Percentiles rank a stretch among this genome's conserved stretches.
Conservation (phyloP, 2,113 vertebrate genomes). For the Regulus satrapa region DNA sequence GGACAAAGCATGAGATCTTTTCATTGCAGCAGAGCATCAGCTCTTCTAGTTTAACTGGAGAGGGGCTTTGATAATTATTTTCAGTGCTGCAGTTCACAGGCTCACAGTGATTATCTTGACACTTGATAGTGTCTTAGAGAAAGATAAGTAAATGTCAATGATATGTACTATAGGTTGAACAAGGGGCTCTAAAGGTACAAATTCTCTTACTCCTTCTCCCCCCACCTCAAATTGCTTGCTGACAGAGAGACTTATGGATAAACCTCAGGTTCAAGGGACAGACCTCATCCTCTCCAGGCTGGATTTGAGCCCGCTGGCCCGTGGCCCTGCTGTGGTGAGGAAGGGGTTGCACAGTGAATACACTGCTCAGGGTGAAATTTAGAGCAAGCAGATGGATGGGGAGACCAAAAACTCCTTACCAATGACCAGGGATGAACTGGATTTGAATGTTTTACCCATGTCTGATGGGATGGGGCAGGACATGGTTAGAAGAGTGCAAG, state of each 20-base stretch:
- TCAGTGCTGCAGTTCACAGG: neutral
- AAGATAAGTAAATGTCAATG: neutral
- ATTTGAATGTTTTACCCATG: neutral
- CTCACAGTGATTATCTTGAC: neutral
- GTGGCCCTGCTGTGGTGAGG: neutral
- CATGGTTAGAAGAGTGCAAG: neutral
- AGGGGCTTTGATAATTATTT: neutral
- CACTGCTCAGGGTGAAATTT: neutral
- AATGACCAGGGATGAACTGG: neutral
- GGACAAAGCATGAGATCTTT: conserved; percentile 2
- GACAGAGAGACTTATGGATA: neutral
- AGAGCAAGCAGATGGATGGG: neutral
- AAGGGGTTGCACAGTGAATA: neutral
- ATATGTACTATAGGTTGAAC: neutral
- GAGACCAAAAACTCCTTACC: neutral
- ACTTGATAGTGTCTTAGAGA: neutral
- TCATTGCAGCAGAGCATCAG: neutral
- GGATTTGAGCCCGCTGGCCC: fast-evolving
- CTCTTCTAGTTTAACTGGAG: neutral
- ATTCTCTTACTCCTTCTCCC: neutral
- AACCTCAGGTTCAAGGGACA: neutral
- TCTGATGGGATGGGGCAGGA: neutral
- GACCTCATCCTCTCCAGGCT: neutral
- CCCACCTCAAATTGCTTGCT: neutral
- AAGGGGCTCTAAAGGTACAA: neutral